phyloP scores from a whole-genome alignment of 53 echinoderm and acorn worm species.

The Patiria pectinifera region DNA sequence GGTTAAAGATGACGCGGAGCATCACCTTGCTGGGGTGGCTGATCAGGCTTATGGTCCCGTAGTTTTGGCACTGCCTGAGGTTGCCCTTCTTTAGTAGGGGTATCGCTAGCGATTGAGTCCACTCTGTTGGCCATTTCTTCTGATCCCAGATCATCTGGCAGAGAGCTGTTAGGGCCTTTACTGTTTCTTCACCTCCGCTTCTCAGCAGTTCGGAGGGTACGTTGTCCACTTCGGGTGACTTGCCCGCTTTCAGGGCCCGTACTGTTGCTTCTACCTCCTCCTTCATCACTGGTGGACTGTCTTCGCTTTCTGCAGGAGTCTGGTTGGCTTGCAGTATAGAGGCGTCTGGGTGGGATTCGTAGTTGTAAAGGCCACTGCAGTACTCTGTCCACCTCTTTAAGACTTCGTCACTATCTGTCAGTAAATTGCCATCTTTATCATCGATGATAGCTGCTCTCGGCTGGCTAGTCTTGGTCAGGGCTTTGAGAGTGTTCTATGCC shows the following conservation, averaged over 20 bases:
- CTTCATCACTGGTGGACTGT: constrained; percentile 23
- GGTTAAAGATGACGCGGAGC: constrained; percentile 34
- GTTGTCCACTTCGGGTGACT: constrained; percentile 45
- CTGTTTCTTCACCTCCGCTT: constrained; percentile 30
- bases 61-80: constrained; percentile 60
- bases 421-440: constrained; percentile 37
- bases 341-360: constrained; percentile 19
- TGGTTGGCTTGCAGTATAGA: constrained; percentile 33
- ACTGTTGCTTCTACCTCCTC: constrained; percentile 47
- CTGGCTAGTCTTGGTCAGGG: not conserved
- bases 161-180: constrained; percentile 32
- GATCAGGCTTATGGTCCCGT: constrained; percentile 57
- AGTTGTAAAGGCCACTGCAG: constrained; percentile 28
- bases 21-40: constrained; percentile 58
- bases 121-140: constrained; percentile 53
- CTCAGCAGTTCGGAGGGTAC: constrained; percentile 32
- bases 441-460: constrained; percentile 32
- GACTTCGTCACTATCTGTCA: constrained; percentile 20
- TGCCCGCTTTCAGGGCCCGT: constrained; percentile 3
- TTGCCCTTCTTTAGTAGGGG: constrained; percentile 65
- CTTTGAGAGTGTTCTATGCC: no score
- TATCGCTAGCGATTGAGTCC: constrained; percentile 59
- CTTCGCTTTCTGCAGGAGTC: constrained; percentile 34
- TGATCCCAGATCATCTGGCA: constrained; percentile 59
- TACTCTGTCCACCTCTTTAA: constrained; percentile 46